Percentiles rank a stretch among this genome's conserved stretches.
Conservation (phyloP, 2,797 vertebrate genomes). For the Lagodon rhomboides region DNA sequence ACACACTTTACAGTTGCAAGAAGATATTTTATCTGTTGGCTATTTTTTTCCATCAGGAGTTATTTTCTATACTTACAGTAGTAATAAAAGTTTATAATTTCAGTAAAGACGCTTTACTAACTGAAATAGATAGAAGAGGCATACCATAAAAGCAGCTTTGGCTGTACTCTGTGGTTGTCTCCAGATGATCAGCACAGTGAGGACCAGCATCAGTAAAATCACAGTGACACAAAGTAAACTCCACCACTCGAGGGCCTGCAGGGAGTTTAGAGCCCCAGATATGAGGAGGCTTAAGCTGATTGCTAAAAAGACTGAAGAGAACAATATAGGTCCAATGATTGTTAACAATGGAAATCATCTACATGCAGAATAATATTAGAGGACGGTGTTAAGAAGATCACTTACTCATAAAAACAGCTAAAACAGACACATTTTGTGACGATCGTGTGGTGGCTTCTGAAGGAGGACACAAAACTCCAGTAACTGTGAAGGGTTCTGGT, state of each 20-base stretch:
- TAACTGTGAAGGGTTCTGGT: constrained; percentile 64
- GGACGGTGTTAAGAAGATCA: neutral
- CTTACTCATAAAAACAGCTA: constrained; percentile 80
- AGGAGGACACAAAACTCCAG: constrained; percentile 71
- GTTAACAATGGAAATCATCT: neutral
- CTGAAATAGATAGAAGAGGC: constrained; percentile 6
- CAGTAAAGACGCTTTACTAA: neutral
- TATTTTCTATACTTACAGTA: neutral
- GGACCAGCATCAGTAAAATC: constrained; percentile 72
- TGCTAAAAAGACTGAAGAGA: constrained; percentile 79
- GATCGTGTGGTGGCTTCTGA: constrained; percentile 72
- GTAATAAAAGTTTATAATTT: neutral
- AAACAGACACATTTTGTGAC: constrained; percentile 79
- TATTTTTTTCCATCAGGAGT: neutral
- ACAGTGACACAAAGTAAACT: constrained; percentile 80
- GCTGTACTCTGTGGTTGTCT: constrained; percentile 87
- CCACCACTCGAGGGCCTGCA: constrained; percentile 78
- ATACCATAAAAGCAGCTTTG: constrained; percentile 89
- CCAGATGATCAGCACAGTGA: constrained; percentile 83
- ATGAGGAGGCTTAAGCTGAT: constrained; percentile 80
- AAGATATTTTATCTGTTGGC: neutral
- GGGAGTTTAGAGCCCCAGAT: constrained; percentile 61
- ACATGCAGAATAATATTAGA: neutral
- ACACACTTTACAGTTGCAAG: neutral
- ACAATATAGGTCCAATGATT: neutral